phyloP scores from a whole-genome alignment of 2,113 vertebrate genomes.

The Campylorhamphus procurvoides region DNA sequence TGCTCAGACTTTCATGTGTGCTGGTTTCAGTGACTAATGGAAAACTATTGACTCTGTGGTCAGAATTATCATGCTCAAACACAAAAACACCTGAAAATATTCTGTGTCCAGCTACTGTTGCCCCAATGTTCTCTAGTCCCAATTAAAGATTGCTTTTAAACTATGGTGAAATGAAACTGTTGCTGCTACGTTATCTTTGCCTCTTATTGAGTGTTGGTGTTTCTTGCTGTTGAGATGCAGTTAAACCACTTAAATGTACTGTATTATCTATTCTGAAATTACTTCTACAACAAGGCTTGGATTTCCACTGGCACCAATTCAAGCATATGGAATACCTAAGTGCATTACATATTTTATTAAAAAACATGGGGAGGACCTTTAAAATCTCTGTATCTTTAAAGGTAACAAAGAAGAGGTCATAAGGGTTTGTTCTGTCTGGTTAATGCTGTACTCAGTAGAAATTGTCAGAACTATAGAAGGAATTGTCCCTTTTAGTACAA shows the following conservation, averaged over 20 bases:
- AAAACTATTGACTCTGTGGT: neutral
- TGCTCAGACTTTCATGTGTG: neutral
- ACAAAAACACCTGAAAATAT: neutral
- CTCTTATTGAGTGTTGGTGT: neutral
- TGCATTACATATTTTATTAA: neutral
- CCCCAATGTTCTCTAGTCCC: neutral
- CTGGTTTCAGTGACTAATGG: neutral
- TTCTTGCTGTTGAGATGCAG: neutral
- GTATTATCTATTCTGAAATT: neutral
- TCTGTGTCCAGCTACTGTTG: neutral
- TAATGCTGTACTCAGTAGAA: neutral
- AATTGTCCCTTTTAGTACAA: neutral
- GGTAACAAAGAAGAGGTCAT: neutral
- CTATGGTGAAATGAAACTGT: neutral
- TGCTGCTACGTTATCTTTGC: neutral
- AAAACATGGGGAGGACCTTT: neutral
- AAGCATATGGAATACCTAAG: neutral
- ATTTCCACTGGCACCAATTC: neutral
- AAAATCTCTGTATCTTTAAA: neutral
- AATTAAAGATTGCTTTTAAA: neutral
- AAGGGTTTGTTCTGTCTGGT: neutral
- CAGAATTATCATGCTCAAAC: neutral
- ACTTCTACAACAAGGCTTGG: neutral
- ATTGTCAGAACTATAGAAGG: neutral
- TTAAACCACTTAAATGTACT: neutral